Base-by-base conservation (phyloP, 2,888 invertebrate species). In the Lottia gigantea region DNA sequence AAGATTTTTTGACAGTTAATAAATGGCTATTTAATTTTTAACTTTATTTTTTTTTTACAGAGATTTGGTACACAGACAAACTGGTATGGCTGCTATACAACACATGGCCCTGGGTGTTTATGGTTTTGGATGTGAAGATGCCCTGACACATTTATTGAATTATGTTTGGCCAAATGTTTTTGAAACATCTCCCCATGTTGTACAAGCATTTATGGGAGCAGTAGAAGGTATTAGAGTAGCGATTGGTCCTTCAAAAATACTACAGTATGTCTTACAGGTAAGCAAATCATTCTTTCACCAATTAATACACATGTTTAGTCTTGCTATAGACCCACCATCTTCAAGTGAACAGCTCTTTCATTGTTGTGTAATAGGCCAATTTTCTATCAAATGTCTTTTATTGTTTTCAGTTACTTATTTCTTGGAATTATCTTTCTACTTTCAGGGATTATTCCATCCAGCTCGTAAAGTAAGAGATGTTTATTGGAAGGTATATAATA, bases 81-180 rank as follows among this genome's bases (percentile, higher is more conserved):
- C 99, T 0, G 97, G 99, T 0, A 99, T 99, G 89, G 97, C 98
- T 1, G 98, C 98, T 7, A 97, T 99, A 77, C 98, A 98, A 86
- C 99, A 99, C 90, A 96, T 99, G 95, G 95, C 98, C 0, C 91
- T 99, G 23, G 99, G 99, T 14, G 98, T 98, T 40, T 97, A 95
- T 86, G 98, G 98, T 2, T 98, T 98, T 88, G 98, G 98, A 1
- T 99, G 98, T 88, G 98, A 99, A 89, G 99, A 99, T 88, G 98
- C 99, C 0, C 91, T 99, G 7, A 93, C 96, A 62, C 99, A 99
- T 91, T 91, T 99, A 64, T 90, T 99, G 73, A 99, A 99, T 90
- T 96, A 98, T 88, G 98, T 99, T 31, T 99, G 99, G 99, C 99
- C 99, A 15, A 99, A 99, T 89, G 97, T 99, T 80, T 98, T 99